Evolutionary conservation across 2,888 invertebrate genomes (phyloP).

Genomic region (Anorthoa munda): DNA sequence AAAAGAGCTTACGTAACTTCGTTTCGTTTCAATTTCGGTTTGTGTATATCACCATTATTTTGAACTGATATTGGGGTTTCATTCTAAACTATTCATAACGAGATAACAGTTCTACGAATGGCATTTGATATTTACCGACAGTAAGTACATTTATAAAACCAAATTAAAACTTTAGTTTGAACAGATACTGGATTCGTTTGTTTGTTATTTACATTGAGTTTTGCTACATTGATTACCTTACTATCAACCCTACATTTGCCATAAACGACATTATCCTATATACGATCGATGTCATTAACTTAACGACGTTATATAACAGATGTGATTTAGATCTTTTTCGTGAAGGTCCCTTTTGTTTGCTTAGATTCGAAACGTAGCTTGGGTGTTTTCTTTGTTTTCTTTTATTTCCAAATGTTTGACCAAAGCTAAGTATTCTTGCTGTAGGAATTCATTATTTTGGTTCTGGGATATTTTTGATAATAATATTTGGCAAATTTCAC

Average conservation of each 20-base stretch:
- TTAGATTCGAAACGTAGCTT: slow-evolving; percentile 7
- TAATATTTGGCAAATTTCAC: too few relatives aligned
- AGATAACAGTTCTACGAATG: not conserved
- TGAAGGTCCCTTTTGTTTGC: slow-evolving; percentile 17
- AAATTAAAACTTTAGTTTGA: not conserved
- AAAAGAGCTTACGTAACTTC: slow-evolving; percentile 19
- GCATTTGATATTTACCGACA: not conserved
- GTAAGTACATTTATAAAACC: not conserved
- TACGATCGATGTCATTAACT: slow-evolving; percentile 40
- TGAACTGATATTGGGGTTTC: not conserved
- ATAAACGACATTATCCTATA: slow-evolving; percentile 29
- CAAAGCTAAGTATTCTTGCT: not conserved
- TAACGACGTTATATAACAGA: slow-evolving; percentile 43
- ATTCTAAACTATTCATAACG: not conserved
- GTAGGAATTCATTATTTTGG: not conserved
- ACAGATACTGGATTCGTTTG: not conserved
- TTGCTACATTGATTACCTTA: slow-evolving; percentile 5
- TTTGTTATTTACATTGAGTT: not conserved
- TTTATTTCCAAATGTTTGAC: not conserved
- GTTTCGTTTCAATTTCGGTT: slow-evolving; percentile 33
- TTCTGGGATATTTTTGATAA: not conserved
- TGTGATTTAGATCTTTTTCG: slow-evolving; percentile 45
- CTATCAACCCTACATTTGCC: slow-evolving; percentile 13
- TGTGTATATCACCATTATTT: slow-evolving; percentile 13
- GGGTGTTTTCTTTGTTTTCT: slow-evolving; percentile 5